Evolutionary conservation across 2,797 vertebrate species (phyloP), one percentile per base, ranked within the genome.

Genomic region (Thripadectes ignobilis): DNA sequence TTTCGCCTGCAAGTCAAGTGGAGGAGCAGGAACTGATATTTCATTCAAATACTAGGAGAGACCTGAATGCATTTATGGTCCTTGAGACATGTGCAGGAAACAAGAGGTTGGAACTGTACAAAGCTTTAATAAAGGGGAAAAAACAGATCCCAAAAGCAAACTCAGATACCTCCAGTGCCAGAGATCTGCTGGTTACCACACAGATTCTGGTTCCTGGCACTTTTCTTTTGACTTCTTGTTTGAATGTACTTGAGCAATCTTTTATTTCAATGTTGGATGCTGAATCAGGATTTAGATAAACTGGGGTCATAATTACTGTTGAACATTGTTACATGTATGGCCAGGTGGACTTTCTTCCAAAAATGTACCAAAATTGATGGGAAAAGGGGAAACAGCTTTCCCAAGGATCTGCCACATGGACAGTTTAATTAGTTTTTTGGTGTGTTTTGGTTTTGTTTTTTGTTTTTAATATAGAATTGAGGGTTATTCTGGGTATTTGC

Each of bases 1-100:
- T 88, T 96, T 95, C 0, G 24, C 73, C 88, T 95, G 72, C 89
- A 65, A 96, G 88, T 94, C 78, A 91, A 93, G 76, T 88, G 49
- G 36, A 88, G 82, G 73, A 95, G 48, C 29, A 51, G 54, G 34
- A 94, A 17, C 46, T 86, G 83, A 10, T 94, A 96, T 48, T 94
- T 93, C 43, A 75, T 91, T 88, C 87, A 92, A 93, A 81, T 93
- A 74, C 45, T 74, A 27, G 43, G 36, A 79, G 73, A 88, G 23
- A 24, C 72, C 62, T 77, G 55, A 84, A 83, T 85, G 81, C 16
- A 36, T 83, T 93, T 88, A 39, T 80, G 83, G 91, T 88, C 62
- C 30, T 17, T 69, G 57, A 86, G 91, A 67, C 54, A 41, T 92
- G 51, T 80, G 45, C 67, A 91, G 48, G 83, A 88, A 82, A 67